Evolutionary conservation across 2,113 vertebrate genomes (phyloP).

Genomic region (Tonatia bakeri): DNA sequence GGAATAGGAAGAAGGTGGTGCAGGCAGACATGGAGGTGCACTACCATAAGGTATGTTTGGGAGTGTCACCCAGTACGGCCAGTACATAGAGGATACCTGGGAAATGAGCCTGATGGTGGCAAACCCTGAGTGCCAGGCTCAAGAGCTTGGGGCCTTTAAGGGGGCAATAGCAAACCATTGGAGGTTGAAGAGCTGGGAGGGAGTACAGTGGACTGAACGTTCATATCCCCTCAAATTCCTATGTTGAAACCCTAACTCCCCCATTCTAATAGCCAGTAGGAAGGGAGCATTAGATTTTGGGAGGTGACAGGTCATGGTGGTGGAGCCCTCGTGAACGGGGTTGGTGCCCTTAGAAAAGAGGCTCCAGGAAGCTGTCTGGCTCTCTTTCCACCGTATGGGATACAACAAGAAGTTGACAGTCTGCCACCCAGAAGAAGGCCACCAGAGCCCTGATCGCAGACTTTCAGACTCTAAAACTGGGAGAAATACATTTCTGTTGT

Average conservation of each 20-base stretch:
- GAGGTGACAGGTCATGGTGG: neutral
- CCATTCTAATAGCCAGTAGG: neutral
- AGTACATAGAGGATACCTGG: neutral
- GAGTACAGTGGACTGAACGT: neutral
- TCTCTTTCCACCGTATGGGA: neutral
- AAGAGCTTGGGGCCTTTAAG: neutral
- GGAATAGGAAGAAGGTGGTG: neutral
- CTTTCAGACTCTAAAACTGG: neutral
- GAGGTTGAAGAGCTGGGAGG: neutral
- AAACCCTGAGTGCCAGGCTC: neutral
- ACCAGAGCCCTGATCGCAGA: neutral
- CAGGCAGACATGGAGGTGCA: neutral
- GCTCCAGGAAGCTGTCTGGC: neutral
- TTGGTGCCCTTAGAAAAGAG: neutral
- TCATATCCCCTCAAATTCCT: neutral
- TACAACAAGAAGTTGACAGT: neutral
- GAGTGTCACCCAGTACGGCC: neutral
- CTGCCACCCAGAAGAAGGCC: neutral
- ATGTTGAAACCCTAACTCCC: neutral
- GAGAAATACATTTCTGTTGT: neutral
- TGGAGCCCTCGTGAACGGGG: neutral
- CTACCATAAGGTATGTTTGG: too few species aligned
- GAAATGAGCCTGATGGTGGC: neutral
- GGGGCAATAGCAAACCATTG: neutral
- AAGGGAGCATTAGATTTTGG: neutral